These are phyloP conservation scores for Axinella damicornis DNA, from an alignment of 37 sponge, comb jelly and placozoan genomes.

Conservation along the genomic window DNA sequence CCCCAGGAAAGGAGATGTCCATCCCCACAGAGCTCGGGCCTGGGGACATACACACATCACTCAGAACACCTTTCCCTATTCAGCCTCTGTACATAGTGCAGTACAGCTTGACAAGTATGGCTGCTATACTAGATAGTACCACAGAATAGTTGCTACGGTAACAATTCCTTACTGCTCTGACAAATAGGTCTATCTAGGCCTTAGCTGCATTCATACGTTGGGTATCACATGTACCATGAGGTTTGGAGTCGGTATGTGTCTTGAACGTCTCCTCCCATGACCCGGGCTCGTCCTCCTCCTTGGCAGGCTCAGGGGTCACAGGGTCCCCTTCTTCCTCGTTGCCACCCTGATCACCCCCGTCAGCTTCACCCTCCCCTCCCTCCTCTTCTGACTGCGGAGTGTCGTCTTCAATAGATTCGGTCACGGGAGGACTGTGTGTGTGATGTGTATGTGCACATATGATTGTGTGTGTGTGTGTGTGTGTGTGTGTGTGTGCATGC, in stretches of 20 bases:
- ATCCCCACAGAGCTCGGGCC: constrained; percentile 95
- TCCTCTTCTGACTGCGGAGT: constrained; percentile 12
- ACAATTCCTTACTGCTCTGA: too few species aligned
- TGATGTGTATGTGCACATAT: constrained; percentile 4
- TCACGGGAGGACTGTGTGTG: background rate
- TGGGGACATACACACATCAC: too few species aligned
- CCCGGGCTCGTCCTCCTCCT: constrained; percentile 50
- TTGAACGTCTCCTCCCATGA: constrained; percentile 98
- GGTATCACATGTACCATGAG: constrained; percentile 64
- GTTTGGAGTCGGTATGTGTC: constrained; percentile 94
- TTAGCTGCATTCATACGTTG: too few species aligned
- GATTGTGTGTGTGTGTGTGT: constrained; percentile 14
- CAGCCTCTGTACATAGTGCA: too few species aligned
- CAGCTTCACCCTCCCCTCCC: constrained; percentile 26
- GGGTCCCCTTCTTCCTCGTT: constrained; percentile 35
- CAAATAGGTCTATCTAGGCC: too few species aligned
- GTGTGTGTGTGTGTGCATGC: background rate
- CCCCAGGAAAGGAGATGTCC: constrained; percentile 96
- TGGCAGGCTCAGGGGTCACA: constrained; percentile 27
- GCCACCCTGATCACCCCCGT: constrained; percentile 27
- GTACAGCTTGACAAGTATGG: too few species aligned
- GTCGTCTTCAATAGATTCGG: background rate
- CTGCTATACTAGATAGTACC: too few species aligned
- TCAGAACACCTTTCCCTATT: too few species aligned
- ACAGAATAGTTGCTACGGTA: too few species aligned